phyloP scores from a whole-genome alignment of 2,888 invertebrate genomes.

The Teinopalpus imperialis region DNA sequence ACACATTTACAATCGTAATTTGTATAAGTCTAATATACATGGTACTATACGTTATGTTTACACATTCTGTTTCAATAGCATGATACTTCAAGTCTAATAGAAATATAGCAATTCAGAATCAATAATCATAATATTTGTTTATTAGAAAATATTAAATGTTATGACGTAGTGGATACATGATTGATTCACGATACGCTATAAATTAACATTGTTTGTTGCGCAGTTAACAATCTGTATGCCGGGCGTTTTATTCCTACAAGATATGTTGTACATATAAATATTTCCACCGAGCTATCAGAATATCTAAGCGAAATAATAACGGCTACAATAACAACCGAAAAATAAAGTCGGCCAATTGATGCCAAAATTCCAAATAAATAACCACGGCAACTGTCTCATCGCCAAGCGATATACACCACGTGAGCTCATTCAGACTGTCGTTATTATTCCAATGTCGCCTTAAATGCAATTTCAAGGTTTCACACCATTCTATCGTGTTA shows the following conservation, averaged over 20 bases:
- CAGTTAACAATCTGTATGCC: neutral
- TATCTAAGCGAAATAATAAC: neutral
- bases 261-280: neutral
- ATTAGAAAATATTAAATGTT: too few species aligned
- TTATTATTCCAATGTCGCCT: constrained; percentile 61
- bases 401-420: constrained; percentile 19
- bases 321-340: neutral
- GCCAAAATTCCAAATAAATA: constrained; percentile 14
- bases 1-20: too few species aligned
- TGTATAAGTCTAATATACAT: too few species aligned
- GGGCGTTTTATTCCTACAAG: neutral
- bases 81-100: too few species aligned
- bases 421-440: constrained; percentile 47
- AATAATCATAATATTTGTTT: too few species aligned
- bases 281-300: neutral
- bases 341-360: constrained; percentile 7
- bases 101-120: too few species aligned
- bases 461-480: constrained; percentile 65
- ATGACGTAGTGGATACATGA: too few species aligned
- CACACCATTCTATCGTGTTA: constrained; percentile 43
- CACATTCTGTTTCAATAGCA: too few species aligned
- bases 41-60: too few species aligned
- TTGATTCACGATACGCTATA: too few species aligned
- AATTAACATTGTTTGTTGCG: neutral
- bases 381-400: constrained; percentile 14